phyloP scores from a whole-genome alignment of 2,888 invertebrate species.

The Cryptophagus acutangulus region DNA sequence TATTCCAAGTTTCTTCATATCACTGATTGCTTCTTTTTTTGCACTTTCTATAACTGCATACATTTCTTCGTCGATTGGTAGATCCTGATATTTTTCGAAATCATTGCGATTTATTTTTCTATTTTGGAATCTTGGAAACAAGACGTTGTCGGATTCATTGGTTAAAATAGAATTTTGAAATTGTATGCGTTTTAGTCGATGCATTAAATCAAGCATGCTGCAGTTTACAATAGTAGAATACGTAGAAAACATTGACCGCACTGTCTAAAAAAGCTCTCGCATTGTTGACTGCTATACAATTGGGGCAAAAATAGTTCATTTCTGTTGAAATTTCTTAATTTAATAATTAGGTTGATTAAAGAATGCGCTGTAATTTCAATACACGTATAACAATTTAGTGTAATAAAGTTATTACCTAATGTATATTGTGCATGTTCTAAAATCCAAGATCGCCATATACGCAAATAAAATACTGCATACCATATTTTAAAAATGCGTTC shows the following conservation, averaged over 20 bases:
- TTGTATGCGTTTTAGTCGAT: slow-evolving; percentile 14
- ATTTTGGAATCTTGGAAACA: neutral
- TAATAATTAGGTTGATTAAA: slow-evolving; percentile 12
- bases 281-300: slow-evolving; percentile 18
- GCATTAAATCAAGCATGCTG: slow-evolving; percentile 12
- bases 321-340: slow-evolving; percentile 5
- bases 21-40: neutral
- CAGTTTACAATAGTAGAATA: slow-evolving; percentile 19
- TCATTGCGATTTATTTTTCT: neutral
- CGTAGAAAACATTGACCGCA: slow-evolving; percentile 16
- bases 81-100: neutral
- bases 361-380: slow-evolving; percentile 15
- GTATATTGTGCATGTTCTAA: slow-evolving; percentile 7
- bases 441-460: slow-evolving; percentile 16
- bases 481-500: slow-evolving; percentile 15
- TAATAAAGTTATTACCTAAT: slow-evolving; percentile 15
- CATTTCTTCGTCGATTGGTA: neutral
- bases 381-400: slow-evolving; percentile 12
- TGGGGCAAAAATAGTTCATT: slow-evolving; percentile 13
- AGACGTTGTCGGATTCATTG: neutral
- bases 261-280: slow-evolving; percentile 16
- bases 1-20: neutral
- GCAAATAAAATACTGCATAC: slow-evolving; percentile 15
- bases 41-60: neutral
- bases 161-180: neutral